Evolutionary conservation across 2,888 invertebrate species (phyloP).

Genomic region (Drosophila mimetica): DNA sequence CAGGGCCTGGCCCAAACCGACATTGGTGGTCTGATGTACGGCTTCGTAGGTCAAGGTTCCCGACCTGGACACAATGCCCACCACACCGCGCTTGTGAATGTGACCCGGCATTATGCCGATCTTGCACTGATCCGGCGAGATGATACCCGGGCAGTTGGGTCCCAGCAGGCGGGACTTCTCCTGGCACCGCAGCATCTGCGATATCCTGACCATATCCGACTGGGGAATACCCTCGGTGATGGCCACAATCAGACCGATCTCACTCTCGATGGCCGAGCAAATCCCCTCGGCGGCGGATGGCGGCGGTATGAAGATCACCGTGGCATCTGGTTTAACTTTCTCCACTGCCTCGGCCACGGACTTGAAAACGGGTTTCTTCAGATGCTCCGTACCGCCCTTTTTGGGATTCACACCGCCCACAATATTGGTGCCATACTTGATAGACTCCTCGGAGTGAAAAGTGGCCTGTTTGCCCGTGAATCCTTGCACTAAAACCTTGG

Average conservation of each 20-base stretch:
- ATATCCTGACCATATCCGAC: slow-evolving; percentile 99
- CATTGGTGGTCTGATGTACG: slow-evolving; percentile 96
- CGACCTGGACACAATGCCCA: slow-evolving; percentile 97
- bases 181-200: slow-evolving; percentile 92
- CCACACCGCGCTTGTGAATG: slow-evolving; percentile 95
- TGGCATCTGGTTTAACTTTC: slow-evolving; percentile 93
- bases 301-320: slow-evolving; percentile 98
- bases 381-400: slow-evolving; percentile 92
- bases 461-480: slow-evolving; percentile 99
- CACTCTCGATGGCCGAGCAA: slow-evolving; percentile 96
- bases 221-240: slow-evolving; percentile 99
- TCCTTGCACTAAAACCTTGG: slow-evolving; percentile 98
- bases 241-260: slow-evolving; percentile 97
- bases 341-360: slow-evolving; percentile 89
- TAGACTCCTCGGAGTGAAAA: slow-evolving; percentile 96
- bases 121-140: slow-evolving; percentile 97
- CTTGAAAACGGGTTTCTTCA: slow-evolving; percentile 88
- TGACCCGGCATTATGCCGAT: slow-evolving; percentile 99
- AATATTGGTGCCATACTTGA: slow-evolving; percentile 97
- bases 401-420: slow-evolving; percentile 92
- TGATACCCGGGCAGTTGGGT: slow-evolving; percentile 99
- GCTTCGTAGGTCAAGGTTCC: slow-evolving; percentile 99
- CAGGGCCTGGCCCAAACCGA: slow-evolving; percentile 96
- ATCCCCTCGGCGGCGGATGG: slow-evolving; percentile 94
- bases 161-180: slow-evolving; percentile 96